Evolutionary conservation across 1,140 invertebrate genomes (phyloP).

Genomic region (Marisa cornuarietis): DNA sequence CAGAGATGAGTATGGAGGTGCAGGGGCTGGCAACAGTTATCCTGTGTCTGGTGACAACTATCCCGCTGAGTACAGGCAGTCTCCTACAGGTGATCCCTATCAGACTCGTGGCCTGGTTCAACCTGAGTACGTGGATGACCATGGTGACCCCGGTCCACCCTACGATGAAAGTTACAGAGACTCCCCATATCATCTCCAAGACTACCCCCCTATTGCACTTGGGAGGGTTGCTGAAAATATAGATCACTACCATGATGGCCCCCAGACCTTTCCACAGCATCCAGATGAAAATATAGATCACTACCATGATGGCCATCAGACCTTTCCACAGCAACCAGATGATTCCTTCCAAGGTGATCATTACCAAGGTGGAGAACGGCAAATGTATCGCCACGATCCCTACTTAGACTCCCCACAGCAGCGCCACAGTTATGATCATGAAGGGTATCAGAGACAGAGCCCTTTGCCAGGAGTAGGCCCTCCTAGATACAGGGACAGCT

Average conservation of each 20-base stretch:
- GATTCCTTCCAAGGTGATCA: constrained; percentile 18
- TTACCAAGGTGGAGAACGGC: not conserved
- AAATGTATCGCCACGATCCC: constrained; percentile 17
- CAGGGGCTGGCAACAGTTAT: constrained; percentile 24
- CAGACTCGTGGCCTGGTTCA: constrained; percentile 22
- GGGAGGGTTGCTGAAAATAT: constrained; percentile 1
- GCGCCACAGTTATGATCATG: constrained; percentile 52
- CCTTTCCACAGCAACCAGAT: not conserved
- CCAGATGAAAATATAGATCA: not conserved
- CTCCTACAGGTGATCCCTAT: constrained; percentile 26
- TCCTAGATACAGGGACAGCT: constrained; percentile 12
- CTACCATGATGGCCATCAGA: constrained; percentile 4
- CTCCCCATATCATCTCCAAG: constrained; percentile 13
- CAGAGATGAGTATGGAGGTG: constrained; percentile 33
- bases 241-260: constrained; percentile 9
- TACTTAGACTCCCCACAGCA: constrained; percentile 25
- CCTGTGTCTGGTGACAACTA: constrained; percentile 16
- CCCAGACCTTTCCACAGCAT: constrained; percentile 9
- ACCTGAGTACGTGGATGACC: constrained; percentile 28
- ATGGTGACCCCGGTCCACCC: constrained; percentile 14
- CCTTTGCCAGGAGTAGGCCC: constrained; percentile 36
- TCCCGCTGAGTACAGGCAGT: constrained; percentile 32
- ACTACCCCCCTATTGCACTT: not conserved
- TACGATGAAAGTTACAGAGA: constrained; percentile 18
- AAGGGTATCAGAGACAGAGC: constrained; percentile 66